A percentile compares a stretch with the other conserved stretches of the same genome.
Conservation (phyloP, 2,888 invertebrate genomes). For the Trileptium ribeirensis region DNA sequence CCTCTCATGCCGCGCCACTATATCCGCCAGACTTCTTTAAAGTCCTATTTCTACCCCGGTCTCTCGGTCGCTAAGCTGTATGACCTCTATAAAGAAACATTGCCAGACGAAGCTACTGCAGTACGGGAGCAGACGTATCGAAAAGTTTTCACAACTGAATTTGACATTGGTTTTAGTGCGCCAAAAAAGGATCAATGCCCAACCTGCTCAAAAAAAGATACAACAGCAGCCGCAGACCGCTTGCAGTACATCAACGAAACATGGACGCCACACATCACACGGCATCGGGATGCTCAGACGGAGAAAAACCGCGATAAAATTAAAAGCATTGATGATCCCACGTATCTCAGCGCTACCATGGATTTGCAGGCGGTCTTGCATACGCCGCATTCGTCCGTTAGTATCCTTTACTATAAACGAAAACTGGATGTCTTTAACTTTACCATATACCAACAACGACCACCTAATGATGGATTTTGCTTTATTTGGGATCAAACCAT, state of each 20-base stretch:
- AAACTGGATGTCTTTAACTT: conserved; percentile 13
- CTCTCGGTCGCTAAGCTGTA: no score
- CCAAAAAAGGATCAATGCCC: no score
- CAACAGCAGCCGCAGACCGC: not conserved
- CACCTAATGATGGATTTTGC: conserved; percentile 13
- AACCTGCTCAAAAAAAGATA: no score
- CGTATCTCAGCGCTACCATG: not conserved
- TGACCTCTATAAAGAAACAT: no score
- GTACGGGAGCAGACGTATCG: no score
- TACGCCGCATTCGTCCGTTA: not conserved
- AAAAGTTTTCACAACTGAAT: no score
- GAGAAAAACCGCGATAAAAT: not conserved
- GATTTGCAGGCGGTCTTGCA: conserved; percentile 17
- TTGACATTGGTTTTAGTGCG: no score
- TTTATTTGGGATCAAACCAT: conserved; percentile 14
- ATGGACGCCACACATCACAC: not conserved
- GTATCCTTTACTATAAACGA: conserved; percentile 13
- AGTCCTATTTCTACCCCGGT: no score
- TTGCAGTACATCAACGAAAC: not conserved
- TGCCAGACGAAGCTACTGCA: no score
- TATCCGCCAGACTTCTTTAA: no score
- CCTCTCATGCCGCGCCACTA: no score
- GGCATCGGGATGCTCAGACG: not conserved
- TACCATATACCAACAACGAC: not conserved
- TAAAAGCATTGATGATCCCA: not conserved